Evolutionary conservation across 1,140 invertebrate genomes (phyloP).

Genomic region (Asobara japonica): DNA sequence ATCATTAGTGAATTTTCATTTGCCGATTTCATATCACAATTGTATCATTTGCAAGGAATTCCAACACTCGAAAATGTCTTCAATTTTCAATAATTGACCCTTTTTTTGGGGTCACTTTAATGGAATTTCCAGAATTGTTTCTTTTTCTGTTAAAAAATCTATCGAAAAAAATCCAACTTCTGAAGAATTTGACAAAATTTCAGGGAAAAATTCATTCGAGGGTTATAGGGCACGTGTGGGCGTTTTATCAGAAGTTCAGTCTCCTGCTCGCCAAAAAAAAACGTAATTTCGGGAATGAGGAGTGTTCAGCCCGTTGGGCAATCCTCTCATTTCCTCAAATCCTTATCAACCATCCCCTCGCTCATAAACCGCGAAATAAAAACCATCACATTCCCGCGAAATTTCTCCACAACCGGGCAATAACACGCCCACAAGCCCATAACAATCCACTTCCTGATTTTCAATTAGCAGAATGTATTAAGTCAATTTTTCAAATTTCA

Average conservation of each 20-base stretch:
- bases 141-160: no score
- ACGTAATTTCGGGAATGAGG: background rate
- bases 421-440: background rate
- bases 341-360: background rate
- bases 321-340: background rate
- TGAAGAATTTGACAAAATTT: background rate
- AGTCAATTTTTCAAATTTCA: no score
- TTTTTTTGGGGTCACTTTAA: no score
- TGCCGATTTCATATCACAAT: no score
- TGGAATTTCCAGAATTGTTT: no score
- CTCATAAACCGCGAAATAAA: background rate
- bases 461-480: no score
- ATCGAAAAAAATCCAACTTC: no score
- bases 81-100: no score
- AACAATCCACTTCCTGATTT: slow-evolving; percentile 1
- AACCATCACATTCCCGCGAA: background rate
- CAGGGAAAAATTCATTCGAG: background rate
- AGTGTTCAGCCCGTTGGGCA: background rate
- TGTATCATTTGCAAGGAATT: no score
- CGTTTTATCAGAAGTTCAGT: background rate
- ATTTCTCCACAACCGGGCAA: background rate
- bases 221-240: background rate
- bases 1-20: no score
- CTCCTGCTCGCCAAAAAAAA: background rate
- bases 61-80: background rate